Evolutionary conservation across 2,888 invertebrate genomes (phyloP), one percentile per base, ranked within the genome.

Genomic region (Cerceris rybyensis): DNA sequence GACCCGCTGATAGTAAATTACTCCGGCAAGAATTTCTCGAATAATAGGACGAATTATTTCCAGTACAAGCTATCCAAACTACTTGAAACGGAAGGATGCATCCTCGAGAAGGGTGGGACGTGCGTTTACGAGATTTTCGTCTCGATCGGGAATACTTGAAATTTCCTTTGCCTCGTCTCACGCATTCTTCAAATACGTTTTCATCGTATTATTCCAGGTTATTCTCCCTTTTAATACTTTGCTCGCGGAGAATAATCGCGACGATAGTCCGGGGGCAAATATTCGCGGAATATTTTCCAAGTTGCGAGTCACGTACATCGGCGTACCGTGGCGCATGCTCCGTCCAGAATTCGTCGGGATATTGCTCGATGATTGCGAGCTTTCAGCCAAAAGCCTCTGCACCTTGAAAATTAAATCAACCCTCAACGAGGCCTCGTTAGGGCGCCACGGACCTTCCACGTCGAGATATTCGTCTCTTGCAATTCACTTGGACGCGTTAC

Each of bases 351-450:
- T 72, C 67, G 63, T 64, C 63, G 49, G 55, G 61, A 67, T 79
- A 79, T 80, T 73, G 70, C 57, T 54, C 80, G 79, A 70, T 74
- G 79, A 80, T 79, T 74, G 79, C 79, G 70, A 78, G 73, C 75
- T 75, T 70, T 79, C 67, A 68, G 13, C 69, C 66, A 52, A 73
- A 67, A 79, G 70, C 60, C 66, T 63, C 57, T 13, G 54, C 60
- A 50, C 57, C 59, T 50, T 28, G 82, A 64, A 79, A 82, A 82
- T 84, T 75, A 80, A 80, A 85, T 84, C 80, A 82, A 77, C 69
- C 75, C 70, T 81, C 74, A 58, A 81, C 81, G 83, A 83, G 84
- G 74, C 65, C 70, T 84, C 80, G 85, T 85, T 82, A 82, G 75
- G 52, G 28, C 59, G 84, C 54, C 60, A 65, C 63, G 70, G 73